phyloP scores from a whole-genome alignment of 64 coral and sea anemone species.

The Cladopsammia gracilis region DNA sequence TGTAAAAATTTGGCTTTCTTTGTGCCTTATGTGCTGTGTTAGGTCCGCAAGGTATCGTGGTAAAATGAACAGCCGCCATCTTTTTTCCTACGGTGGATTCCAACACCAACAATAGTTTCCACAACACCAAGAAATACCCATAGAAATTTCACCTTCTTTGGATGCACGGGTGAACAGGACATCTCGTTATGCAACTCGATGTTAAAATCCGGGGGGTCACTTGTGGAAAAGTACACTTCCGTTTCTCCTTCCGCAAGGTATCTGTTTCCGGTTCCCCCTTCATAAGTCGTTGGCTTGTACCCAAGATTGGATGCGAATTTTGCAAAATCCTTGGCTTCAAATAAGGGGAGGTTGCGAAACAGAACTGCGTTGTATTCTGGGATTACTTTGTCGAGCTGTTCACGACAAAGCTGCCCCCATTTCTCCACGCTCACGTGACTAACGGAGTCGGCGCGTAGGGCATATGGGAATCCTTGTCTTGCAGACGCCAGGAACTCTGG shows the following conservation, averaged over 20 bases:
- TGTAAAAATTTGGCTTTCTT: too few relatives aligned
- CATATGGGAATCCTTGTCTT: constrained; percentile 67
- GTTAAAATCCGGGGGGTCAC: constrained; percentile 69
- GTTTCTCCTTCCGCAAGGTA: constrained; percentile 26
- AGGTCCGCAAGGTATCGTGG: too few relatives aligned
- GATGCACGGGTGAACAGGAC: constrained; percentile 80
- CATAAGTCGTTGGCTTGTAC: constrained; percentile 74
- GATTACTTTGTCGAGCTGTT: constrained; percentile 62
- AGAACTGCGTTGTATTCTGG: constrained; percentile 71
- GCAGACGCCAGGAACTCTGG: constrained; percentile 74
- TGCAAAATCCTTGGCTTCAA: constrained; percentile 56
- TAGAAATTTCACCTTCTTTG: constrained; percentile 58
- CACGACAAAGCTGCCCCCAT: constrained; percentile 69
- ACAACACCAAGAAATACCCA: too few relatives aligned
- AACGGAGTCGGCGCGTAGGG: constrained; percentile 42
- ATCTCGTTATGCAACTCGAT: constrained; percentile 98
- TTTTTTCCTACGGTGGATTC: too few relatives aligned
- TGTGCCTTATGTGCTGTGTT: too few relatives aligned
- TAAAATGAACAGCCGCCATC: too few relatives aligned
- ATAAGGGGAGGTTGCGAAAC: constrained; percentile 79
- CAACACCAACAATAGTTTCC: too few relatives aligned
- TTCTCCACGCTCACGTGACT: constrained; percentile 31
- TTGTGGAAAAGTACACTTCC: constrained; percentile 70
- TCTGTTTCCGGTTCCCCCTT: constrained; percentile 81
- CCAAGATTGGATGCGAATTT: constrained; percentile 65